Base-by-base conservation (phyloP, 2,113 vertebrate species). In the Glaucidium brasilianum region DNA sequence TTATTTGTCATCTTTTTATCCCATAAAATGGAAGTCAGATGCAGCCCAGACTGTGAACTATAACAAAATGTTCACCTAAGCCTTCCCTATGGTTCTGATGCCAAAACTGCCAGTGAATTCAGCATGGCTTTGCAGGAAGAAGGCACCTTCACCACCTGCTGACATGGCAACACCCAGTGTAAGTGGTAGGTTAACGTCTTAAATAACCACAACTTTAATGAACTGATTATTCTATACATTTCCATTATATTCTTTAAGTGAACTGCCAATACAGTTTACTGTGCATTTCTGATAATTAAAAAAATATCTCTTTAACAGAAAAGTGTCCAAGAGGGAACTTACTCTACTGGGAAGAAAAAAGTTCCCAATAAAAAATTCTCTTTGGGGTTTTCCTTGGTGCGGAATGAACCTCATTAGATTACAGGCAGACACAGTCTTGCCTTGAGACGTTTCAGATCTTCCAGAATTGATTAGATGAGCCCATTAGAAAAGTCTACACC, bases 1-100 rank as follows among this genome's bases (percentile, higher is more conserved):
- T 58, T 75, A 72, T 84, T 96, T 96, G 58, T 91, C 64, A 76
- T 67, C 91, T 96, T 80, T 80, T 95, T 94, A 97, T 97, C 79
- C 34, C 84, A 93, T 94, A 90, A 92, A 90, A 71, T 32, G 87
- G 49, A 96, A 90, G 78, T 79, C 90, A 94, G 68, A 90, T 43
- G 94, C 56, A 97, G 94, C 82, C 89, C 60, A 95, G 67, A 75
- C 82, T 96, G 76, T 71, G 67, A 97, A 96, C 56, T 84, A 37
- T 64, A 92, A 91, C 18, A 81, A 91, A 96, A 94, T 23, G 19
- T 39, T 94, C 68, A 74, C 43, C 49, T 41, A 71, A 85, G 85
- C 39, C 81, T 77, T 77, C 27, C 39, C 43, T 71, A 55, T 5
- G 9, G 39, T 23, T 92, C 85, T 64, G 74, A 55, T 39, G 47